Base-by-base conservation (phyloP, 2,888 invertebrate genomes). In the Pseudococcus viburni region DNA sequence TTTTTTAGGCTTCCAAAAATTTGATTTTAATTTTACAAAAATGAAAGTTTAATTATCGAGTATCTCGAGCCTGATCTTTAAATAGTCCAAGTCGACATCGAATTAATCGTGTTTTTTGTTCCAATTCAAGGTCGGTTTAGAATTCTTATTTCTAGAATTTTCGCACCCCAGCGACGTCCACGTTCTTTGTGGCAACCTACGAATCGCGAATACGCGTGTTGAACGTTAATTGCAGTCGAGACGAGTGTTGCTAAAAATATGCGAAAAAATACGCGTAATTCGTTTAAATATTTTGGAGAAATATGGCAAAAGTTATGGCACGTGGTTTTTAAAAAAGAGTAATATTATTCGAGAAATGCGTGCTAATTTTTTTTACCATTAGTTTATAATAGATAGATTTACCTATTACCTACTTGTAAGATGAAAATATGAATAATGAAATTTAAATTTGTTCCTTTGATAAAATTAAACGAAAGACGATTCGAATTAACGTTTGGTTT, bases 81-180 rank as follows among this genome's bases (percentile, higher is more conserved):
- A 55, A 55, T 64, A 64, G 64, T 33, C 26, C 26, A 33, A 33
- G 26, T 22, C 64, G 64, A 22, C 64, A 22, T 64, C 22, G 19
- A 64, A 64, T 64, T 64, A 64, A 64, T 64, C 64, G 19, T 6
- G 64, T 64, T 64, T 55, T 64, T 64, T 22, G 64, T 22, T 64
- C 19, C 22, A 0, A 64, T 22, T 64, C 22, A 33, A 33, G 3
- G 1, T 33, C 26, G 3, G 26, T 33, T 33, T 33, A 33, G 22
- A 64, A 22, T 64, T 64, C 64, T 22, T 19, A 22, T 22, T 64
- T 64, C 19, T 64, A 64, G 22, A 64, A 22, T 22, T 64, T 64
- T 64, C 64, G 64, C 22, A 15, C 64, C 64, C 64, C 64, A 17
- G 11, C 55, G 55, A 48, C 8, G 46, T 55, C 55, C 55, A 55